Conservation (phyloP, 2,888 invertebrate species). For the Lypha dubia region DNA sequence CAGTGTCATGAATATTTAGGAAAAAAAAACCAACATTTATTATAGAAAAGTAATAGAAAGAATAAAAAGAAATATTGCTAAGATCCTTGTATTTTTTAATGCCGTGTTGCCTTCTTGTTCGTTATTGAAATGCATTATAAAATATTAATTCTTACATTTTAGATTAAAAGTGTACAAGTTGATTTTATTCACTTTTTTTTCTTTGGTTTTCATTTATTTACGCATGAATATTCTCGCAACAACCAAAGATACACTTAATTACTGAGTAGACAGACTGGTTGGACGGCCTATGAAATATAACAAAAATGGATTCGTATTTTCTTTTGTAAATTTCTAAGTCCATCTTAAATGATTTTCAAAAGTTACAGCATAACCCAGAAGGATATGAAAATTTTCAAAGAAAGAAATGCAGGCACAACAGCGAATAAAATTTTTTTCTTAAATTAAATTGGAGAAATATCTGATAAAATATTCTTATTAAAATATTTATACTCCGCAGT, state of each 20-base stretch:
- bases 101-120: neutral
- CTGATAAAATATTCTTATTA: too few species aligned
- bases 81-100: neutral
- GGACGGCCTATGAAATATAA: neutral
- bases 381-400: too few species aligned
- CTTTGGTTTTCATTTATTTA: neutral
- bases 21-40: neutral
- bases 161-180: neutral
- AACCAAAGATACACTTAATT: neutral
- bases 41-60: neutral
- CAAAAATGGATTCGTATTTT: too few species aligned
- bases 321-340: too few species aligned
- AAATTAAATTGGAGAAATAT: too few species aligned
- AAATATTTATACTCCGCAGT: too few species aligned
- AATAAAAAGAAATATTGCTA: neutral
- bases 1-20: neutral
- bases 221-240: neutral
- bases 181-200: neutral
- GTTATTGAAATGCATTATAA: neutral
- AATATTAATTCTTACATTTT: slow-evolving; percentile 5
- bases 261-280: neutral
- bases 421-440: too few species aligned
- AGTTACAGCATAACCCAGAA: too few species aligned
- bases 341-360: too few species aligned
- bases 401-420: too few species aligned